These are phyloP conservation scores for Babylonia areolata DNA, from an alignment of 1,140 invertebrate genomes.

Conservation along the genomic window DNA sequence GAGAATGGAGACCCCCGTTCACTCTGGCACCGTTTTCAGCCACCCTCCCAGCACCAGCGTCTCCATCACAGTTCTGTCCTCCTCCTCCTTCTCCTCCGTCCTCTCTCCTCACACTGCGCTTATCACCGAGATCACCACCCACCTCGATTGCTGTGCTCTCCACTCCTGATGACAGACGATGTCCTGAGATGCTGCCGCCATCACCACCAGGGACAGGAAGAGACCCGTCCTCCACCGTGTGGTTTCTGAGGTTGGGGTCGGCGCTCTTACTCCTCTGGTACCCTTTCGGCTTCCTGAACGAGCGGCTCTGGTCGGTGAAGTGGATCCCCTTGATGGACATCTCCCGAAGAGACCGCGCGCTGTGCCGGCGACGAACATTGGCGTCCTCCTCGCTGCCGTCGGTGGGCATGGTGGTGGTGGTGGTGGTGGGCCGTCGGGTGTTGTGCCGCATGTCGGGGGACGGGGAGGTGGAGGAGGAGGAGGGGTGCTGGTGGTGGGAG, in stretches of 20 bases:
- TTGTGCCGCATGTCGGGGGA: slow-evolving; percentile 29
- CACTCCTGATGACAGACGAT: background rate
- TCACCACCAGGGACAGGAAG: too few species aligned
- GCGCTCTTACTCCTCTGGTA: slow-evolving; percentile 22
- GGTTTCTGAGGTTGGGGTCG: background rate
- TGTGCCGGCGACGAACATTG: slow-evolving; percentile 47
- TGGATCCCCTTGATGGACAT: slow-evolving; percentile 61
- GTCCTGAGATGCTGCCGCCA: background rate
- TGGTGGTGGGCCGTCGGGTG: slow-evolving; percentile 23
- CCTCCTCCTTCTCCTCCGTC: too few species aligned
- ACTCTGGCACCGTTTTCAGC: background rate
- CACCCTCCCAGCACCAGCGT: background rate
- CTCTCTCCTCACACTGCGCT: too few species aligned
- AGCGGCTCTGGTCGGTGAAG: slow-evolving; percentile 61
- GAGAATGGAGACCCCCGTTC: background rate
- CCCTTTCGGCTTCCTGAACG: slow-evolving; percentile 51
- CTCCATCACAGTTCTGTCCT: background rate
- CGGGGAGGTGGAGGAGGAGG: slow-evolving; percentile 8
- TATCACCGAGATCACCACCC: background rate
- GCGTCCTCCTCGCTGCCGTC: slow-evolving; percentile 44
- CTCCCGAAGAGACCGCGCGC: slow-evolving; percentile 46
- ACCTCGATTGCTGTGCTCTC: background rate
- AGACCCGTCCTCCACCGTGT: background rate
- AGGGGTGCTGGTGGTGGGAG: slow-evolving; percentile 19
- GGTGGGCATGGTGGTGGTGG: slow-evolving; percentile 1